Conservation (phyloP, 2,888 invertebrate species). For the Chironomus riparius region DNA sequence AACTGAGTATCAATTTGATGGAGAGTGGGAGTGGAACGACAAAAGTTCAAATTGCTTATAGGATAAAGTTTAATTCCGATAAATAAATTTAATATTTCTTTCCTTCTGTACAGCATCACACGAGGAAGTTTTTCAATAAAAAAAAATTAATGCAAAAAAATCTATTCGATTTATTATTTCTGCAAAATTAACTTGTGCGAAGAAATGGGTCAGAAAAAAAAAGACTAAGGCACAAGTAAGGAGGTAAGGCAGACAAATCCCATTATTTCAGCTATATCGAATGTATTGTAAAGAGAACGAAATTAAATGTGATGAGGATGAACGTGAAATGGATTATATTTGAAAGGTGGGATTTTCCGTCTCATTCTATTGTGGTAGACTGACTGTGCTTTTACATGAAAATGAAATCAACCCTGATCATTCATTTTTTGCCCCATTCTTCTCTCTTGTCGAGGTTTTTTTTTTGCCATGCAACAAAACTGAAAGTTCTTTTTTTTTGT, state of each 20-base stretch:
- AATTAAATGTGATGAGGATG: constrained; percentile 18
- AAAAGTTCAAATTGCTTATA: too few species aligned
- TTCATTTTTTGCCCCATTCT: constrained; percentile 5
- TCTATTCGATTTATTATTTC: neutral
- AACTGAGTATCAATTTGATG: too few species aligned
- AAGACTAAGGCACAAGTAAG: neutral
- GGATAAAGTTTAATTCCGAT: too few species aligned
- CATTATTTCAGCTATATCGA: neutral
- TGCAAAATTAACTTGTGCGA: neutral
- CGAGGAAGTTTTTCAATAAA: neutral
- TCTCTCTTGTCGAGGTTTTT: neutral
- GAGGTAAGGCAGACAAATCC: neutral
- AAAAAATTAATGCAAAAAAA: neutral
- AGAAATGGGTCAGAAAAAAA: neutral
- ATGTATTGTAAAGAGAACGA: neutral
- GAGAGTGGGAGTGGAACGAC: too few species aligned
- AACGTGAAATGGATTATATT: constrained; percentile 22
- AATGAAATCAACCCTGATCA: constrained; percentile 15
- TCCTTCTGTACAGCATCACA: too few species aligned
- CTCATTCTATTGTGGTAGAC: neutral
- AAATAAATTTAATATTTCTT: neutral
- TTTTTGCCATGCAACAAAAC: neutral
- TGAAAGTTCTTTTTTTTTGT: neutral
- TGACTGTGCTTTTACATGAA: neutral
- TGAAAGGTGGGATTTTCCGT: constrained; percentile 19